Evolutionary conservation across 1,140 invertebrate genomes (phyloP), one percentile per base, ranked within the genome.

Genomic region (Drosophila kanapiae): DNA sequence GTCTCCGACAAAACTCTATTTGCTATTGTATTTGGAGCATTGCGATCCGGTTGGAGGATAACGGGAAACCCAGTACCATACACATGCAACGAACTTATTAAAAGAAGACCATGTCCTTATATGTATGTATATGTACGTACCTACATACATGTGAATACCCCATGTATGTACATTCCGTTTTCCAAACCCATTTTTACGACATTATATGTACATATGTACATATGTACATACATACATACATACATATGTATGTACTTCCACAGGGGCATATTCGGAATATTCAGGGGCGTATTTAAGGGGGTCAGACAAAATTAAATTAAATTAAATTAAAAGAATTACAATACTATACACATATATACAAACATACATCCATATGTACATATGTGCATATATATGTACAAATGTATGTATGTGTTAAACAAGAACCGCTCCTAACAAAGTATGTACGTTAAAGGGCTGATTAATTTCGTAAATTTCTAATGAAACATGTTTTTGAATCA

Each of bases 1-100:
- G 85, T 90, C 71, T 91, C 58, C 61, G 59, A 72, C 86, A 85
- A 82, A 56, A 56, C 35, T 56, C 76, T 85, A 77, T 79, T 81
- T 88, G 57, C 43, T 58, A 87, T 84, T 87, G 80, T 88, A 57
- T 33, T 56, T 45, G 51, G 45, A n/a, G 51, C 47, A 81, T 70
- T 63, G 67, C 59, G 70, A 76, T 85, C 76, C 78, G 70, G 85
- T 88, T 88, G 85, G 85, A 48, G 51, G 53, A 53, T 40, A 63
- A 54, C 40, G 23, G 45, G 40, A 53, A 42, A 37, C 27, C 37
- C 11, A 38, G 51, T 51, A 61, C 29, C 31, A n/a, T 42, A 51
- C 49, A 23, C 27, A 70, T 68, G 31, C 37, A 16, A 35, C 42
- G 47, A 33, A 49, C 33, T n/a, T 18, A 62, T 56, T 23, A 57